Evolutionary conservation across 2,888 invertebrate species (phyloP), one percentile per base, ranked within the genome.

Genomic region (Drosophila greeni): DNA sequence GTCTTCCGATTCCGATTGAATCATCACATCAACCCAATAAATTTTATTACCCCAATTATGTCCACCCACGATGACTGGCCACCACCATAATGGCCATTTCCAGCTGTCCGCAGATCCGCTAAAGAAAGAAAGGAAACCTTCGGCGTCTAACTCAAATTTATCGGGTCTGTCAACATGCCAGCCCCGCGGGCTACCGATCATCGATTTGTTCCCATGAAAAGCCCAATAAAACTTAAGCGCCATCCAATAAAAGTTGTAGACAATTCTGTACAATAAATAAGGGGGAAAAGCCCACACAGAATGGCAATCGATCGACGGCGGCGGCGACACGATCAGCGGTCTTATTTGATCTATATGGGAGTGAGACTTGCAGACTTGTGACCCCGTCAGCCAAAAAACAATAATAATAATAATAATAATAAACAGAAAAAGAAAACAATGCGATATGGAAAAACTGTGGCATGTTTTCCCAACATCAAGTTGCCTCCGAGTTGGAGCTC

Each of bases 311-410:
- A 72, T 69, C 69, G 75, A 58, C 64, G 66, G 58, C 66, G 66
- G 58, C 66, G 76, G 75, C 59, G 83, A 83, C 85, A 82, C 84
- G 82, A 84, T 85, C 84, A 81, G 79, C 85, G 82, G 85, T 43
- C 33, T 59, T 33, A 79, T 85, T 85, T 79, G 85, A 79, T 81
- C 84, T 74, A 48, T 14, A 18, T 57, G 58, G 47, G 52, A 52
- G 66, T 39, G 36, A 20, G 65, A 29, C 40, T 26, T 18, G 26
- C 36, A 52, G 39, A 36, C 51, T 49, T 49, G 37, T 61, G 61
- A 64, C 66, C 61, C 61, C 61, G 61, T 42, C 54, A 73, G 55
- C 56, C 34, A 18, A 47, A 20, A 59, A 59, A 16, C 8, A 26
- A 54, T n/a, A 42, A 40, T 20, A 39, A 42, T 24, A 24, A 42